Evolutionary conservation across 2,113 vertebrate species (phyloP).

Genomic region (Peromyscus leucopus): DNA sequence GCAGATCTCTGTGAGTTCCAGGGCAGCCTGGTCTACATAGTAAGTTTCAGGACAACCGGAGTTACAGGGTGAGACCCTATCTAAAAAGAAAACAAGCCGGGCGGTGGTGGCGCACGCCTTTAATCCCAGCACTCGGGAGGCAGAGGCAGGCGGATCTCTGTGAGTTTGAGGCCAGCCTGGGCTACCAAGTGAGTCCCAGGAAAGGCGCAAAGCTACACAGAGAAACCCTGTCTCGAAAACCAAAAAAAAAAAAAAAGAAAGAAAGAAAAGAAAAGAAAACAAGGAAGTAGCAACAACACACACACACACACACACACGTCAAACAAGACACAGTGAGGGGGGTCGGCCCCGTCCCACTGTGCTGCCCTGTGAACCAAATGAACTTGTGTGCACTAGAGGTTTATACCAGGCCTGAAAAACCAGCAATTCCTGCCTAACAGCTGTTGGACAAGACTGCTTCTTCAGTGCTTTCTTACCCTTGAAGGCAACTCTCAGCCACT

Average conservation of each 20-base stretch:
- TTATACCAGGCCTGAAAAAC: background rate
- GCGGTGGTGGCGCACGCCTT: too few relatives aligned
- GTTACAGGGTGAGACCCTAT: background rate
- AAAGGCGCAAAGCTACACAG: too few relatives aligned
- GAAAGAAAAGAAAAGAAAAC: too few relatives aligned
- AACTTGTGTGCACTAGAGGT: background rate
- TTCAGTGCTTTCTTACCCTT: constrained; percentile 25
- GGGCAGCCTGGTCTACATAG: background rate
- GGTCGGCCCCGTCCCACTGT: background rate
- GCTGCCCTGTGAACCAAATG: constrained; percentile 13
- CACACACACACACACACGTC: background rate
- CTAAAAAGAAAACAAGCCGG: background rate
- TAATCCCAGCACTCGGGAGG: too few relatives aligned
- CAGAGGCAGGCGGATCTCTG: too few relatives aligned
- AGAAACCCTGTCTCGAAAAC: too few relatives aligned
- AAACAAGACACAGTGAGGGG: constrained; percentile 9
- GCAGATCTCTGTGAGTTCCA: background rate
- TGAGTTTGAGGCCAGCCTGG: too few relatives aligned
- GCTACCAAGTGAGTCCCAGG: too few relatives aligned
- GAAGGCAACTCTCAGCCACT: constrained; percentile 24
- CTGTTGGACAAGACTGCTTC: background rate
- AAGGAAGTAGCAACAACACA: background rate
- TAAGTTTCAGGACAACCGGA: background rate
- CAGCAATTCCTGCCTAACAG: constrained; percentile 54
- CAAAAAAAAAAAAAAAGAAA: too few relatives aligned